Conservation (phyloP, 2,888 invertebrate species). For the Dinocampus coccinellae region DNA sequence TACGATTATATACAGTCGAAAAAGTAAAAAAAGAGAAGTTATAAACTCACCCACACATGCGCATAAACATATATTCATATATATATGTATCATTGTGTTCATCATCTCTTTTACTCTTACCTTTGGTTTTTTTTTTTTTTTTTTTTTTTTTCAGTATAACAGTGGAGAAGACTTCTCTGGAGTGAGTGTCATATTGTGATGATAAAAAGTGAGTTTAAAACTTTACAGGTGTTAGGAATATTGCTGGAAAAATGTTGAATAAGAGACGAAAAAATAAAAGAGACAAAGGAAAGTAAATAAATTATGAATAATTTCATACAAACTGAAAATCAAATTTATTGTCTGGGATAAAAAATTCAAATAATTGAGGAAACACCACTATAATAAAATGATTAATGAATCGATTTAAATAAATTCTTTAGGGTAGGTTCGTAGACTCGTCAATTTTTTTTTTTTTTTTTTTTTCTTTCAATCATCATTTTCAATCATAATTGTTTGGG, state of each 20-base stretch:
- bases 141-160: neutral
- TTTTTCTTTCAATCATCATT: no score
- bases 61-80: conserved; percentile 22
- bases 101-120: conserved; percentile 20
- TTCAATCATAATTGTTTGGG: no score
- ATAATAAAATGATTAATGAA: no score
- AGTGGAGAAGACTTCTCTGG: neutral
- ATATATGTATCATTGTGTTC: no score
- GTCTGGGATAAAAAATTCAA: neutral
- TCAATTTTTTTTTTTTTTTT: no score
- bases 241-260: neutral
- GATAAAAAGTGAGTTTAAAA: conserved; percentile 59
- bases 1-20: conserved; percentile 17
- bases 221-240: conserved; percentile 41
- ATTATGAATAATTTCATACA: neutral
- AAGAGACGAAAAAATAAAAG: neutral
- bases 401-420: no score
- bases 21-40: conserved; percentile 9
- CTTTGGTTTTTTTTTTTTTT: conserved; percentile 11
- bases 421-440: no score
- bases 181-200: conserved; percentile 47
- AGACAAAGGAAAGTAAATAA: no score
- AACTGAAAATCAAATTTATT: neutral
- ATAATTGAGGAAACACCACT: no score
- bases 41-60: conserved; percentile 38